Percentiles rank a stretch among this genome's conserved stretches.
phyloP scores from a whole-genome alignment of 2,888 invertebrate genomes.

The Luperina nickerlii region DNA sequence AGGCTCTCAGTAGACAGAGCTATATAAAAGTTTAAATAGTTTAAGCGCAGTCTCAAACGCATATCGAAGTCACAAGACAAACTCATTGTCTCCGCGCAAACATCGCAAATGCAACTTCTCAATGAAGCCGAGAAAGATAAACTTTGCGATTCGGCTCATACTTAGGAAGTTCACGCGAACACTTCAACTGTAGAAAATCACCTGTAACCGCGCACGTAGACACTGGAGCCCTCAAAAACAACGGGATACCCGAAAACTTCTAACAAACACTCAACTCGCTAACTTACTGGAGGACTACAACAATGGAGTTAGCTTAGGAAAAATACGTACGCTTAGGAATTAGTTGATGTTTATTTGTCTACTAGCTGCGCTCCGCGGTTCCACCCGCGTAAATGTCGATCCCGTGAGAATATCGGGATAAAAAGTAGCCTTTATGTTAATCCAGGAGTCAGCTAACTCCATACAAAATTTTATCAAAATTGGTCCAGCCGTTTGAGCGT shows the following conservation, averaged over 20 bases:
- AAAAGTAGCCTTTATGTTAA: too few relatives aligned
- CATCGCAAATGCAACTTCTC: conserved; percentile 80
- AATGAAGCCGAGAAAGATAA: conserved; percentile 79
- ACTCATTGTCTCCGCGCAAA: conserved; percentile 81
- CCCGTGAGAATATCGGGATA: too few relatives aligned
- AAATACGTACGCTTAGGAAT: conserved; percentile 61
- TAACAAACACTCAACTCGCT: conserved; percentile 73
- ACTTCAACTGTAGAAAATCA: conserved; percentile 79
- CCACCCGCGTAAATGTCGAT: too few relatives aligned
- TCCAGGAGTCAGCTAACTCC: too few relatives aligned
- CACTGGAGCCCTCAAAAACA: conserved; percentile 77
- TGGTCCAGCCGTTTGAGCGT: too few relatives aligned
- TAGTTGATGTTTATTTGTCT: conserved; percentile 53
- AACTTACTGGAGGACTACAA: conserved; percentile 70
- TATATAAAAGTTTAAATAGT: conserved; percentile 73
- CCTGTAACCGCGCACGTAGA: conserved; percentile 77
- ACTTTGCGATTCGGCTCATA: conserved; percentile 82
- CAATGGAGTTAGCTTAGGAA: conserved; percentile 69
- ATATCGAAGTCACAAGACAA: conserved; percentile 82
- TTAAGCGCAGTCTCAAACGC: conserved; percentile 74
- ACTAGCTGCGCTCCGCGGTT: conserved; percentile 1
- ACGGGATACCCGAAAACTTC: conserved; percentile 77
- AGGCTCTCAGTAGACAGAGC: conserved; percentile 63
- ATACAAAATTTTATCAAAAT: too few relatives aligned
- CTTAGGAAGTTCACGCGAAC: conserved; percentile 77